Base-by-base conservation (phyloP, 2,888 invertebrate genomes). In the Amblyteles armatorius region DNA sequence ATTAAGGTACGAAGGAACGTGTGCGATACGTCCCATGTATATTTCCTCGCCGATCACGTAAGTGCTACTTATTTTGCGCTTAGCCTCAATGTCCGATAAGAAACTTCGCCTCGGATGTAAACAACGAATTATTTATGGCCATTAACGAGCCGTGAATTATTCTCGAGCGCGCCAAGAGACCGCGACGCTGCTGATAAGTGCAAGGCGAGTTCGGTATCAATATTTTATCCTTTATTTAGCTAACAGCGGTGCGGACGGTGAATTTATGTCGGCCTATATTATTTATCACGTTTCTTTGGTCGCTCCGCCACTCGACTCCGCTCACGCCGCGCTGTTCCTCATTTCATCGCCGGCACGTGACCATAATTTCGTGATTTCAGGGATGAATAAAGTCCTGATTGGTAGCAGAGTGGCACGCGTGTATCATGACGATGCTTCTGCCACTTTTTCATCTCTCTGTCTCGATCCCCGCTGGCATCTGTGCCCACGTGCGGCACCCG, bases 371-470 rank as follows among this genome's bases (percentile, higher is more conserved):
- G 87, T 89, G 88, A 91, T 90, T 90, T 87, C 84, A 86, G 85
- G 72, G 85, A 87, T 91, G 91, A 91, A 91, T 91, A 91, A 90
- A 90, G 89, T 89, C 88, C 89, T 92, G 92, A 92, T 92, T 92
- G 91, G 90, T 83, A 81, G 86, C 52, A 52, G 67, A 68, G 67
- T 55, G 67, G 79, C 81, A 65, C 78, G 63, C 67, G 68, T 69
- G 65, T 71, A 60, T 78, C 78, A 77, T 68, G 71, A 67, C 55
- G 44, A 77, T 52, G 57, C 67, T 44, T 36, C 69, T 79, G 55
- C 63, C 73, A 36, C 72, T 77, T 22, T 63, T 55, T 19, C 36
- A 33, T 65, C 33, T 29, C 48, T 63, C 9, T 33, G 13, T 40
- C 3, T 16, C 63, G 50, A 29, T 22, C n/a, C 63, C 55, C 60